Evolutionary conservation across 2,888 invertebrate species (phyloP).

Genomic region (Caenorhabditis sp.): DNA sequence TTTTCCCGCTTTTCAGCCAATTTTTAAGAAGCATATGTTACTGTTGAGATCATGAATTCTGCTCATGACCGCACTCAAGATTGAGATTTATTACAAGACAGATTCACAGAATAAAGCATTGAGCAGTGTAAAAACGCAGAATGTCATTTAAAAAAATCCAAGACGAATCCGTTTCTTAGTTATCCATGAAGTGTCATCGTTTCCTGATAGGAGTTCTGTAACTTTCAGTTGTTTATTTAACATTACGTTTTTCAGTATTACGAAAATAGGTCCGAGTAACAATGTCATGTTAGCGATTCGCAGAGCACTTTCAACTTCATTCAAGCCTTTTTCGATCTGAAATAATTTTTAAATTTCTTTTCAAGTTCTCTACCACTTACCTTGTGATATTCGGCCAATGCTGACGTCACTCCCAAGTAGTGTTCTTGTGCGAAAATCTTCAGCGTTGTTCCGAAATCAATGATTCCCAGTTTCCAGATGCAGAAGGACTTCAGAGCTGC

Average conservation of each 20-base stretch:
- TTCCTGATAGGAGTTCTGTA: too few species aligned
- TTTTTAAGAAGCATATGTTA: too few species aligned
- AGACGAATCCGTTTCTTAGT: too few species aligned
- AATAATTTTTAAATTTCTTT: neutral
- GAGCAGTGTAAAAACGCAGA: too few species aligned
- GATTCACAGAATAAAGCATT: too few species aligned
- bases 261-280: constrained; percentile 30
- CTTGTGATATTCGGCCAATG: constrained; percentile 23
- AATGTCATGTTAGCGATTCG: constrained; percentile 44
- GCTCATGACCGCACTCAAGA: too few species aligned
- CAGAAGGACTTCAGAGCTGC: constrained; percentile 39
- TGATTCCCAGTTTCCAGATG: constrained; percentile 45
- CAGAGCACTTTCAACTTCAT: constrained; percentile 31
- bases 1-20: too few species aligned
- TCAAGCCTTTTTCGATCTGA: constrained; percentile 38
- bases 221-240: too few species aligned
- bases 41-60: too few species aligned
- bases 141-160: too few species aligned
- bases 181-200: too few species aligned
- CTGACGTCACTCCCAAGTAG: constrained; percentile 24
- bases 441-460: constrained; percentile 34
- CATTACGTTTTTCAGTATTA: neutral
- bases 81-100: too few species aligned
- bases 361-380: neutral
- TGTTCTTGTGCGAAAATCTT: constrained; percentile 50